These are phyloP conservation scores for Triplophysa siluroides DNA, from an alignment of 2,113 vertebrate genomes.

Conservation along the genomic window DNA sequence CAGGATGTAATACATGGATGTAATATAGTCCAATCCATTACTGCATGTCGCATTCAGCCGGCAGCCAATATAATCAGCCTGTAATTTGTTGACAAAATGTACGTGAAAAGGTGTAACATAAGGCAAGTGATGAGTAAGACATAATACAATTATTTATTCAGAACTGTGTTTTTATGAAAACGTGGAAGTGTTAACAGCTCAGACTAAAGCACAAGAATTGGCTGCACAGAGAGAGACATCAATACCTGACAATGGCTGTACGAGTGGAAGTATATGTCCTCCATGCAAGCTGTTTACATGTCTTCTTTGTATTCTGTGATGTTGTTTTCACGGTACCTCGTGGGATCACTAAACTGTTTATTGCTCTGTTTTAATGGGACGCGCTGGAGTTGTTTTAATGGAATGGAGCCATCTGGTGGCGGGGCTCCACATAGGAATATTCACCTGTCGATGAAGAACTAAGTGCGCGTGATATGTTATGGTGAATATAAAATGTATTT, in stretches of 20 bases:
- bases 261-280: background rate
- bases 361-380: background rate
- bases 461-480: too few relatives aligned
- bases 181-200: background rate
- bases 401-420: constrained; percentile 33
- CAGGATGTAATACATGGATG: background rate
- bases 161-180: background rate
- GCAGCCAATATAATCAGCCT: background rate
- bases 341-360: constrained; percentile 16
- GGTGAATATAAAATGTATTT: too few relatives aligned
- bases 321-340: background rate
- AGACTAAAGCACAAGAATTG: background rate
- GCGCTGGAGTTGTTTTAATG: background rate
- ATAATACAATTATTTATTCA: background rate
- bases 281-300: constrained; percentile 1
- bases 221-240: background rate
- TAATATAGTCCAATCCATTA: background rate
- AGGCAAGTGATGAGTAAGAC: too few relatives aligned
- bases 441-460: too few relatives aligned
- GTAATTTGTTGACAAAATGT: background rate
- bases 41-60: background rate
- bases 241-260: background rate
- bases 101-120: background rate
- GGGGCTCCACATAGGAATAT: constrained; percentile 12
- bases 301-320: background rate